phyloP scores from a whole-genome alignment of 2,888 invertebrate genomes.

The Morpho deidamia region DNA sequence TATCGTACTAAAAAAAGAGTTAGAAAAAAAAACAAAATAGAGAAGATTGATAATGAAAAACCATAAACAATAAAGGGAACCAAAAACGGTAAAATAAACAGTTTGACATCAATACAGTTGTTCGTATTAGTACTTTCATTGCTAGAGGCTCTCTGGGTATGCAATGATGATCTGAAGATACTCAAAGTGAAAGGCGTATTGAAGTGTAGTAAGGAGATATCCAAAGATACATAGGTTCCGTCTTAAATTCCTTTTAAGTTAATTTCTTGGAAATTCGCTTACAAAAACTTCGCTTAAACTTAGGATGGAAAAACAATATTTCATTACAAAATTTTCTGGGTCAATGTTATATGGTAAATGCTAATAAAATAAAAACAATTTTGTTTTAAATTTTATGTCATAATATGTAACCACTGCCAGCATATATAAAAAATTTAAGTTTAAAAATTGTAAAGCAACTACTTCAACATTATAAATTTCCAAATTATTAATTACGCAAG shows the following conservation, averaged over 20 bases:
- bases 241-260: neutral
- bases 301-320: too few species aligned
- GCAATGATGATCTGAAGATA: conserved; percentile 35
- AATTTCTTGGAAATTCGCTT: neutral
- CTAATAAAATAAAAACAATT: too few species aligned
- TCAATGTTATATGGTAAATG: too few species aligned
- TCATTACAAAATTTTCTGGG: too few species aligned
- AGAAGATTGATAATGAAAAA: conserved; percentile 13
- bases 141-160: conserved; percentile 40
- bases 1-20: too few species aligned
- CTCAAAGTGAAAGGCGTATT: conserved; percentile 25
- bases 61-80: conserved; percentile 15
- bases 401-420: too few species aligned
- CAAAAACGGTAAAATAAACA: conserved; percentile 26
- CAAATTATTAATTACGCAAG: too few species aligned
- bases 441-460: too few species aligned
- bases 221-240: conserved; percentile 2
- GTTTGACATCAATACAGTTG: conserved; percentile 31
- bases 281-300: neutral
- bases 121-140: conserved; percentile 48
- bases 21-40: too few species aligned
- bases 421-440: too few species aligned
- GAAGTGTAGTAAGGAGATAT: conserved; percentile 4
- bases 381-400: too few species aligned
- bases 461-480: too few species aligned